Evolutionary conservation across 2,113 vertebrate species (phyloP).

Genomic region (Ophiodon elongatus): DNA sequence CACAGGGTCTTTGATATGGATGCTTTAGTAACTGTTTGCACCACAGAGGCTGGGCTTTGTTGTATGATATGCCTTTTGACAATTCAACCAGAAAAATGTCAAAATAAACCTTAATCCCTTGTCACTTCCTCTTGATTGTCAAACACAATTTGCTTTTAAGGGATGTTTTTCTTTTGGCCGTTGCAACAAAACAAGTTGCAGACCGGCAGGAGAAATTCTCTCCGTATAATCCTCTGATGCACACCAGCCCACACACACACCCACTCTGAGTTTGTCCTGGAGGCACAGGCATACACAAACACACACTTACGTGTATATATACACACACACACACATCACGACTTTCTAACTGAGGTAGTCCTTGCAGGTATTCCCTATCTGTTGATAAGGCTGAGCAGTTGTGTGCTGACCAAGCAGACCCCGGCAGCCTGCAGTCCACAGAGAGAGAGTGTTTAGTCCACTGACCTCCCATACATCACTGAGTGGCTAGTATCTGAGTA

Average conservation of each 20-base stretch:
- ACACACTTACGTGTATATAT: slow-evolving; percentile 1
- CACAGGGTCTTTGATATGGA: slow-evolving; percentile 18
- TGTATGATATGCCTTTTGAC: slow-evolving; percentile 15
- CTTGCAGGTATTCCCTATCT: slow-evolving; percentile 46
- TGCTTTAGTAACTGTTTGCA: neutral
- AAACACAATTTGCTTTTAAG: slow-evolving; percentile 23
- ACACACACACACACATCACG: slow-evolving; percentile 12
- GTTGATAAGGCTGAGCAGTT: slow-evolving; percentile 53
- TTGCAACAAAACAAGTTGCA: slow-evolving; percentile 26
- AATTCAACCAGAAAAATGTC: slow-evolving; percentile 21
- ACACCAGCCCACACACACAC: slow-evolving; percentile 13
- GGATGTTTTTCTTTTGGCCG: neutral
- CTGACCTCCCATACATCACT: slow-evolving; percentile 54
- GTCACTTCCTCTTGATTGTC: slow-evolving; percentile 22
- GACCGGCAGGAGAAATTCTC: neutral
- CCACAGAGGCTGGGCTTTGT: slow-evolving; percentile 1
- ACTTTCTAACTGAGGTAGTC: slow-evolving; percentile 30
- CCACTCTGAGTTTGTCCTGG: neutral
- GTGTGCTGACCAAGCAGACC: slow-evolving; percentile 63
- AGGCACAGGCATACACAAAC: neutral
- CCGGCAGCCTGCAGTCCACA: slow-evolving; percentile 31
- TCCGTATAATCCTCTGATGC: slow-evolving; percentile 26
- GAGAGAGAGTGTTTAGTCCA: slow-evolving; percentile 41
- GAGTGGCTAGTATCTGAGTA: slow-evolving; percentile 36
- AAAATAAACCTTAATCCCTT: slow-evolving; percentile 40